Base-by-base conservation (phyloP, 1,140 invertebrate species). In the Phthorimaea operculella region DNA sequence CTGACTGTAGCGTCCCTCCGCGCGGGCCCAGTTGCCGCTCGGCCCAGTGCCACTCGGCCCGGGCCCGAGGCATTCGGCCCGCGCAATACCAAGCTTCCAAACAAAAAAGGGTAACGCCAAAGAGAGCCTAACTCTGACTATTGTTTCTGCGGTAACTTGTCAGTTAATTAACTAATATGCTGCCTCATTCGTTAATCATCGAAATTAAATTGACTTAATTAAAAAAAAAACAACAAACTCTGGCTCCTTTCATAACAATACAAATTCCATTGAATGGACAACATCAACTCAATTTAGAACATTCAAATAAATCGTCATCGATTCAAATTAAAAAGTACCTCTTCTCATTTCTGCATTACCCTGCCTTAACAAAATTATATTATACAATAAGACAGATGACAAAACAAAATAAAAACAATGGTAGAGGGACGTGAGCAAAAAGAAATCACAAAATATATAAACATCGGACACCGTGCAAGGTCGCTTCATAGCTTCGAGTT, bases 261-360 rank as follows among this genome's bases (percentile, higher is more conserved):
- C 75, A 80, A 76, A 78, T 72, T 83, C 80, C 81, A 84, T 82
- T 77, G 77, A 72, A 85, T 85, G 79, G 82, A 85, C 75, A 76
- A 81, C 78, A 77, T 83, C 70, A 84, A 84, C 76, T 79, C 70
- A 83, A 83, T 80, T 76, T 76, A 74, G 76, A 82, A 79, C 79
- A 80, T 80, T 79, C 79, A 85, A 85, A 77, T 78, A 79, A 75
- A 76, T 65, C 60, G 72, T 69, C 72, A 70, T 75, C 74, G 70
- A 75, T 70, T 78, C 69, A 77, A 76, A 75, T 79, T 75, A 78
- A 80, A 81, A 84, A 85, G 77, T 80, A 83, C 79, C 81, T 83
- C 79, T 78, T 83, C 76, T 75, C 70, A 72, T 82, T 72, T 82
- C 72, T 79, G 79, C 73, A 80, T 83, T 83, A 83, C 81, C 81